phyloP scores from a whole-genome alignment of 2,888 invertebrate genomes.

The Drosophila fulvimacula region DNA sequence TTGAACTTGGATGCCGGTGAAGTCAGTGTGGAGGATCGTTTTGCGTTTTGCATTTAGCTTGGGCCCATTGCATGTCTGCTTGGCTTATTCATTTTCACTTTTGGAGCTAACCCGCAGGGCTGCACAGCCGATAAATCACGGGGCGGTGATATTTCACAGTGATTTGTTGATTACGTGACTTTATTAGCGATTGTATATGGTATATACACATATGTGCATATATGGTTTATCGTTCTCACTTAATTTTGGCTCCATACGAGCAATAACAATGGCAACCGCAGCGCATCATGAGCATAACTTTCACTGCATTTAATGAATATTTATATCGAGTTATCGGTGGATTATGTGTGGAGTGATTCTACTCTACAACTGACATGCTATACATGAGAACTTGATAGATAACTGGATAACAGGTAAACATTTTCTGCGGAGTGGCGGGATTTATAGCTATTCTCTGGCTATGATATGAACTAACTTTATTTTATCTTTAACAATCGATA shows the following conservation, averaged over 20 bases:
- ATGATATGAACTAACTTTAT: too few species aligned
- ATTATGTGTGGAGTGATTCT: background rate
- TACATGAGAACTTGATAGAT: background rate
- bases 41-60: slow-evolving; percentile 14
- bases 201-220: background rate
- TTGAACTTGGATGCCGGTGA: slow-evolving; percentile 64
- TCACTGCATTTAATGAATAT: slow-evolving; percentile 9
- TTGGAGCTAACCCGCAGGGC: slow-evolving; percentile 50
- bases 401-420: too few species aligned
- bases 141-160: slow-evolving; percentile 52
- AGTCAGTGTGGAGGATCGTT: slow-evolving; percentile 45
- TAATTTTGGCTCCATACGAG: background rate
- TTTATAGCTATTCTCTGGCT: too few species aligned
- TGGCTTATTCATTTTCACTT: slow-evolving; percentile 70
- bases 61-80: slow-evolving; percentile 30
- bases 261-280: background rate
- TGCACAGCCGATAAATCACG: slow-evolving; percentile 46
- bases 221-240: slow-evolving; percentile 11
- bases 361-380: background rate
- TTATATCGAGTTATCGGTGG: background rate
- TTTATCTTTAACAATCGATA: too few species aligned
- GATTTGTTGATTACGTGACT: slow-evolving; percentile 67
- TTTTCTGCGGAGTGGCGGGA: too few species aligned
- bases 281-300: background rate
- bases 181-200: slow-evolving; percentile 34